Percentiles rank a stretch among this genome's conserved stretches.
These are phyloP conservation scores for Steromphala cineraria DNA, from an alignment of 2,888 invertebrate genomes.

Conservation along the genomic window DNA sequence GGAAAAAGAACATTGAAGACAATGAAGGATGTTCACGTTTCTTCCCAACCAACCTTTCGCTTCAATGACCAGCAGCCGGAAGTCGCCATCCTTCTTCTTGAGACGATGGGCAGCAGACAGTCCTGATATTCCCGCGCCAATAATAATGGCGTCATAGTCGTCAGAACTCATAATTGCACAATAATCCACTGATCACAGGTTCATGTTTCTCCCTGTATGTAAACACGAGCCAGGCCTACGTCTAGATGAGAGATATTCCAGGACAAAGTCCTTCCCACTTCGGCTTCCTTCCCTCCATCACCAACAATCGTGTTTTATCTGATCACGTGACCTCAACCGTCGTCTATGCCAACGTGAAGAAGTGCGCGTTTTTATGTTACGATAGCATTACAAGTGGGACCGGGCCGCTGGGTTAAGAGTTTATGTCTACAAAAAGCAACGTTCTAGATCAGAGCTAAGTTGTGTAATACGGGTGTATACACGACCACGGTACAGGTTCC, in stretches of 20 bases:
- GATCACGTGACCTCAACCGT: neutral
- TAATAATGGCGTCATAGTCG: constrained; percentile 65
- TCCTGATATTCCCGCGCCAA: constrained; percentile 73
- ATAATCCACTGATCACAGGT: neutral
- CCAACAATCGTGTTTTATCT: neutral
- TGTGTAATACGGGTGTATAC: no score
- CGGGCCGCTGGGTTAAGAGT: no score
- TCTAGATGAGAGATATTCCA: neutral
- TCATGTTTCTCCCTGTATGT: neutral
- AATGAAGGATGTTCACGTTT: no score
- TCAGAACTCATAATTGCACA: neutral
- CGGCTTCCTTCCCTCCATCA: neutral
- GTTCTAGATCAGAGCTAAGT: no score
- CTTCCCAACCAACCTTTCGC: constrained; percentile 71
- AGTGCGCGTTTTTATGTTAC: neutral
- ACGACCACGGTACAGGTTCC: no score
- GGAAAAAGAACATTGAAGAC: no score
- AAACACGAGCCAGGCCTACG: neutral
- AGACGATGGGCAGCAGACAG: constrained; percentile 74
- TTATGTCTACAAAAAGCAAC: no score
- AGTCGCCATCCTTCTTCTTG: constrained; percentile 58
- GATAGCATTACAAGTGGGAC: neutral
- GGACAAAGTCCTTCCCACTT: neutral
- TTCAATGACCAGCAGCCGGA: constrained; percentile 73
- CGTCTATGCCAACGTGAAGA: neutral